Evolutionary conservation across 1,140 invertebrate species (phyloP).

Genomic region (Pemphigus obesinymphae): DNA sequence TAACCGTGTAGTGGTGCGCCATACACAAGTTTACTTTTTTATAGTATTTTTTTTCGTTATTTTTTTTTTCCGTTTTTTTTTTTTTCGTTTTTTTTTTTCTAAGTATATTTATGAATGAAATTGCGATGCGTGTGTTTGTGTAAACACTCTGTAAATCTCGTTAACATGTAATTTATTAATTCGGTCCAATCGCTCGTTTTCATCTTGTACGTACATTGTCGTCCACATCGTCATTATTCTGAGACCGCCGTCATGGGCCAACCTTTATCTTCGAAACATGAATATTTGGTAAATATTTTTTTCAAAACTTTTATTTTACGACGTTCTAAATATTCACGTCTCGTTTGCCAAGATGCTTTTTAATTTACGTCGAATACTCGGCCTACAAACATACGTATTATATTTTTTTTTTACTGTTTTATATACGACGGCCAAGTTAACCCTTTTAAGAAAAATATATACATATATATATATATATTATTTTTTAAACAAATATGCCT

Average conservation of each 20-base stretch:
- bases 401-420: too few relatives aligned
- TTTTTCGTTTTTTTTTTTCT: neutral
- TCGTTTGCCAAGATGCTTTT: conserved; percentile 25
- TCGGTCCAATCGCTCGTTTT: neutral
- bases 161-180: neutral
- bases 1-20: neutral
- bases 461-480: too few relatives aligned
- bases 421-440: too few relatives aligned
- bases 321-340: neutral
- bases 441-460: too few relatives aligned
- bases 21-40: too few relatives aligned
- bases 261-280: conserved; percentile 33
- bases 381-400: too few relatives aligned
- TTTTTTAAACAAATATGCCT: too few relatives aligned
- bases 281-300: conserved; percentile 23
- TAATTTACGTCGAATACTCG: too few relatives aligned
- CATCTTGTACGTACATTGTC: neutral
- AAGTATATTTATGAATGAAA: neutral
- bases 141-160: neutral
- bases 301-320: neutral
- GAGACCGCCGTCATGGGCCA: conserved; percentile 18
- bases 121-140: neutral
- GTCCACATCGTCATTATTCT: neutral
- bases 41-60: too few relatives aligned
- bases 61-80: neutral